A percentile compares a stretch with the other conserved stretches of the same genome.
Conservation (phyloP, 2,113 vertebrate genomes). For the Thamnaconus septentrionalis region DNA sequence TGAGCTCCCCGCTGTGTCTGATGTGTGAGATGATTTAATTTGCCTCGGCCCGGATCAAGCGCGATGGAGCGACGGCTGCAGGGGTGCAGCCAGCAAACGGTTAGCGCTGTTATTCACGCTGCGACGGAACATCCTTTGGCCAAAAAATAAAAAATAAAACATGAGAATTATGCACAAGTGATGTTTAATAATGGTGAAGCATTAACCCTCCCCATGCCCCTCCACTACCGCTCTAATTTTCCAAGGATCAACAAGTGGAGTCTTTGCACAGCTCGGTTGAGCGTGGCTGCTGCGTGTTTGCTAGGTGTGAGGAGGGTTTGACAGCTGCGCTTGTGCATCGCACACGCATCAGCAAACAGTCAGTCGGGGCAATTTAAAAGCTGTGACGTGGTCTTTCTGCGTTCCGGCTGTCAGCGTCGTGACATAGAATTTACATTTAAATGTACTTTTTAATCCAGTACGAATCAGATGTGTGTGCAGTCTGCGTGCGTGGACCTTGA, state of each 20-base stretch:
- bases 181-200: too few species aligned
- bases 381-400: conserved; percentile 3
- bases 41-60: too few species aligned
- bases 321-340: neutral
- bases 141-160: too few species aligned
- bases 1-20: neutral
- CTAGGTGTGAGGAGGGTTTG: neutral
- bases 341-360: conserved; percentile 6
- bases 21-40: neutral
- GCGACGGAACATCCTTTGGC: too few species aligned
- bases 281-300: too few species aligned
- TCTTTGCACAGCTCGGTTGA: too few species aligned
- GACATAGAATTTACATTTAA: conserved; percentile 42
- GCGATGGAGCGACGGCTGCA: too few species aligned
- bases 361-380: conserved; percentile 3
- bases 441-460: conserved; percentile 12
- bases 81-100: too few species aligned
- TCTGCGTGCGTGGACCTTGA: too few species aligned
- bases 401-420: conserved; percentile 25
- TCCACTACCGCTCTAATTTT: neutral
- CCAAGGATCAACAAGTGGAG: neutral
- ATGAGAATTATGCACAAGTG: too few species aligned
- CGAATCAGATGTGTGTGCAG: neutral
- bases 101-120: too few species aligned
- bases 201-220: too few species aligned